Conservation (phyloP, 92 coral and sea anemone genomes). For the Epizoanthus illoricatus region DNA sequence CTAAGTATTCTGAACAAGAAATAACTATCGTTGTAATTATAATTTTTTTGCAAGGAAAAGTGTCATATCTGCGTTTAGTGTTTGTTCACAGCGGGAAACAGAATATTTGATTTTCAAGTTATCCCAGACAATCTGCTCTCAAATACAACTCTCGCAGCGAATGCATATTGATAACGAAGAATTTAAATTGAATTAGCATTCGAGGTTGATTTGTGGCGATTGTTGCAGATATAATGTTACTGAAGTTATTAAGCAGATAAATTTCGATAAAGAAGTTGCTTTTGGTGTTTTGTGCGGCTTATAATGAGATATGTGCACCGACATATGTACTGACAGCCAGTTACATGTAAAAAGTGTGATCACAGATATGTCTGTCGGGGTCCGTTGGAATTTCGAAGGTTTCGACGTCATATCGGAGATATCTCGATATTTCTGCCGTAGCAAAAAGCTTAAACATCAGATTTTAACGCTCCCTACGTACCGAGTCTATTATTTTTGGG, state of each 20-base stretch:
- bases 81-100: conserved; percentile 25
- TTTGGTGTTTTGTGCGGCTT: not conserved
- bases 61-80: not conserved
- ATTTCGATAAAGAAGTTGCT: not conserved
- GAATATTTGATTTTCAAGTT: not conserved
- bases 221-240: conserved; percentile 11
- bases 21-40: not conserved
- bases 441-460: not conserved
- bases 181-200: conserved; percentile 18
- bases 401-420: not conserved
- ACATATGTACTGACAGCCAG: conserved; percentile 4
- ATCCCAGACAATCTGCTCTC: not conserved
- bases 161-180: not conserved
- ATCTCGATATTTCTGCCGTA: not conserved
- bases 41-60: not conserved
- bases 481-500: not conserved
- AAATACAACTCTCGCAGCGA: conserved; percentile 1
- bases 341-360: not conserved
- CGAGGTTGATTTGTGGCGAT: conserved; percentile 5
- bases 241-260: not conserved
- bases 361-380: no score
- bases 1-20: not conserved
- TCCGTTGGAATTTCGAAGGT: no score
- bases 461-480: not conserved
- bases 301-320: not conserved